Evolutionary conservation across 2,797 vertebrate genomes (phyloP).

Genomic region (Cirrhinus molitorella): DNA sequence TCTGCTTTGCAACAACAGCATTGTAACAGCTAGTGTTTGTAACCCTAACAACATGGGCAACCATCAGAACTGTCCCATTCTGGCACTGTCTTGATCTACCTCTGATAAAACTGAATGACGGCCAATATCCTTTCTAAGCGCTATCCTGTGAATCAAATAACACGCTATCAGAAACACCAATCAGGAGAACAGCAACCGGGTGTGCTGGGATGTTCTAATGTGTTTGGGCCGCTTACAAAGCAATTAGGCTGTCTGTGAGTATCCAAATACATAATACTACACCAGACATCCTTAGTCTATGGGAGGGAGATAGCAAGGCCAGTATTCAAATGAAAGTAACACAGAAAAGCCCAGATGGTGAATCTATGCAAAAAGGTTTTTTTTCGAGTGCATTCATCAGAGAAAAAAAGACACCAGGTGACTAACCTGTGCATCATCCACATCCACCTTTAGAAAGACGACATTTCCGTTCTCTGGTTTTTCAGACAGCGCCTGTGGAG

Average conservation of each 20-base stretch:
- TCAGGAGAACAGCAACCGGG: conserved; percentile 15
- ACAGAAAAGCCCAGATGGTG: not conserved
- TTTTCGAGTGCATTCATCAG: not conserved
- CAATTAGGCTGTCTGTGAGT: not conserved
- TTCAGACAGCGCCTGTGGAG: conserved; percentile 71
- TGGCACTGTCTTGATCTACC: not conserved
- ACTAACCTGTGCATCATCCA: conserved; percentile 87
- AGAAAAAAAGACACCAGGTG: not conserved
- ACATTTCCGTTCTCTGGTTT: conserved; percentile 70
- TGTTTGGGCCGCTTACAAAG: not conserved
- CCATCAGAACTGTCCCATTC: conserved; percentile 8
- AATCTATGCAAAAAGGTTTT: not conserved
- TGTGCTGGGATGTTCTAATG: conserved; percentile 6
- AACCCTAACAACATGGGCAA: conserved; percentile 26
- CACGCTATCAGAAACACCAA: conserved; percentile 24
- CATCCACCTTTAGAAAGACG: conserved; percentile 93
- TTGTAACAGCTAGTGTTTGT: conserved; percentile 32
- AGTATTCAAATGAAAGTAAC: conserved; percentile 10
- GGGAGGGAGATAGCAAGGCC: not conserved
- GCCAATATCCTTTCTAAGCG: conserved; percentile 48
- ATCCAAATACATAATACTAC: not conserved
- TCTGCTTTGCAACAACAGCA: conserved; percentile 18
- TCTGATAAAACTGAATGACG: conserved; percentile 28
- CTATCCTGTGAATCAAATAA: conserved; percentile 53
- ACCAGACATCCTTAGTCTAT: not conserved